phyloP scores from a whole-genome alignment of 2,113 vertebrate species.

The Zosterops hypoxanthus region DNA sequence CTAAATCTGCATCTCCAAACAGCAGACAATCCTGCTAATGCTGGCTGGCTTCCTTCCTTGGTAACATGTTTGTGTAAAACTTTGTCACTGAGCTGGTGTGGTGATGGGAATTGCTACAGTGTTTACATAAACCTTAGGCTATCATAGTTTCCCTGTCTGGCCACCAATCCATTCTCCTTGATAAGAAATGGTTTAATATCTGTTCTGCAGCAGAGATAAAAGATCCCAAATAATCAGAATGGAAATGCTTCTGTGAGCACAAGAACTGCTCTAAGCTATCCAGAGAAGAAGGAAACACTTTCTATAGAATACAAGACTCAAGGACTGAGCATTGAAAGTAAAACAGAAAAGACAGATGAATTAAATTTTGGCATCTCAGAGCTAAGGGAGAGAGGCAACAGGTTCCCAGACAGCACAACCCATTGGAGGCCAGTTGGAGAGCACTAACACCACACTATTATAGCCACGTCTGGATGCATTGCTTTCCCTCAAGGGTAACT shows the following conservation, averaged over 20 bases:
- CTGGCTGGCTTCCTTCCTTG: neutral
- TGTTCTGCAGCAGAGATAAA: neutral
- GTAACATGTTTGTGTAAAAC: neutral
- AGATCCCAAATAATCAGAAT: neutral
- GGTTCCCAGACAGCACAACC: neutral
- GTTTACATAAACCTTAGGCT: neutral
- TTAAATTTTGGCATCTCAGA: neutral
- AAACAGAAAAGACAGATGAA: neutral
- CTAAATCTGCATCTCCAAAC: neutral
- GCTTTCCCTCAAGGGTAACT: neutral
- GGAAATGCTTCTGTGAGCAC: neutral
- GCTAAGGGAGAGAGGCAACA: neutral
- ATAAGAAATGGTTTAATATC: neutral
- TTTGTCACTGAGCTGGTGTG: neutral
- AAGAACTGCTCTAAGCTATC: neutral
- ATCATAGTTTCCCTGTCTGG: neutral
- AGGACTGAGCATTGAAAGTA: neutral
- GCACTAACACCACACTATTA: rapidly evolving
- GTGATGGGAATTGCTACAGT: neutral
- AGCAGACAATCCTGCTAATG: neutral
- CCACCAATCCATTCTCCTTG: neutral
- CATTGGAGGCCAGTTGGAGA: neutral
- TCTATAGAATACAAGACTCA: neutral
- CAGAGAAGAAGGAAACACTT: neutral
- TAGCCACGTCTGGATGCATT: neutral